Conservation (phyloP, 1,140 invertebrate species). For the Melitaea cinxia region DNA sequence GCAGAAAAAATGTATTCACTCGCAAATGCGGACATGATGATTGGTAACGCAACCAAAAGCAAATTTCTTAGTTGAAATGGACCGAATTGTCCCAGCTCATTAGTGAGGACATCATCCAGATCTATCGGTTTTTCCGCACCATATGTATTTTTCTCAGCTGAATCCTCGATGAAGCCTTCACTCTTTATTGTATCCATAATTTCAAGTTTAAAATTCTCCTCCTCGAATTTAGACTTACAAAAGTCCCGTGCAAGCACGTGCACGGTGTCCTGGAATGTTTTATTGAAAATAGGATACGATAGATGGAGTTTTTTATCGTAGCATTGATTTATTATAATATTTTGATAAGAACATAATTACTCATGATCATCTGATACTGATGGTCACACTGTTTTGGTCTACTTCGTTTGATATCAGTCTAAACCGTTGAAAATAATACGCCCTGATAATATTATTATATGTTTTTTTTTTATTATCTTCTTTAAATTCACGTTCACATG, state of each 20-base stretch:
- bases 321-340: too few relatives aligned
- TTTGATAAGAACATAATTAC: conserved; percentile 12
- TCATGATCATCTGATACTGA: background rate
- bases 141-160: background rate
- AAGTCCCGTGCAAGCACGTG: background rate
- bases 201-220: background rate
- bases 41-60: conserved; percentile 77
- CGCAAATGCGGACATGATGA: conserved; percentile 80
- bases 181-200: background rate
- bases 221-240: background rate
- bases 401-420: background rate
- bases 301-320: background rate
- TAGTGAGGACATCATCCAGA: conserved; percentile 66
- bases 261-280: background rate
- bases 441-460: too few relatives aligned
- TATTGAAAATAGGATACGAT: background rate
- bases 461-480: too few relatives aligned
- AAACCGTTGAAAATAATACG: too few relatives aligned
- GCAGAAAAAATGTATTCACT: conserved; percentile 84
- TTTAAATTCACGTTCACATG: too few relatives aligned
- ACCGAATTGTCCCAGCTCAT: conserved; percentile 82
- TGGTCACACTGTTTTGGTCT: background rate
- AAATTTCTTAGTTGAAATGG: conserved; percentile 82
- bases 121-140: conserved; percentile 19
- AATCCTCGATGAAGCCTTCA: background rate